Conservation (phyloP, 2,888 invertebrate genomes). For the Cylindroiulus punctatus region DNA sequence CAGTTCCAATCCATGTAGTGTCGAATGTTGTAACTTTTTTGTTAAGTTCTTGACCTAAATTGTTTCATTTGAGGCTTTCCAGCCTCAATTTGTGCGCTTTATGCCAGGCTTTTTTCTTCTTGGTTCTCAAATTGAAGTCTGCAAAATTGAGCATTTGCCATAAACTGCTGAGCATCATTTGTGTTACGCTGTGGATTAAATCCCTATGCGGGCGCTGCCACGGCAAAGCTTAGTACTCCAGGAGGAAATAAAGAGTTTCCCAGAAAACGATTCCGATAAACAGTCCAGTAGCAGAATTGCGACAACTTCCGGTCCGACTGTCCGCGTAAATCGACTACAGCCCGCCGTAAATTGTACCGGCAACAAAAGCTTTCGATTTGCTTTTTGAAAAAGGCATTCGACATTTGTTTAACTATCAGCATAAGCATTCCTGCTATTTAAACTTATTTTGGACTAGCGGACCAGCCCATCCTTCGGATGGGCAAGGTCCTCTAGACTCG, state of each 20-base stretch:
- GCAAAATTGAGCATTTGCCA: neutral
- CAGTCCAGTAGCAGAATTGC: neutral
- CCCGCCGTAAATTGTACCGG: neutral
- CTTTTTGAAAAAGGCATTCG: neutral
- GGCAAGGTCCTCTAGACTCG: too few species aligned
- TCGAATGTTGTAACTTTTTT: too few species aligned
- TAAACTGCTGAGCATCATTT: neutral
- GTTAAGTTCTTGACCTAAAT: too few species aligned
- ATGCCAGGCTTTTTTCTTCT: neutral
- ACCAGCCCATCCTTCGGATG: too few species aligned
- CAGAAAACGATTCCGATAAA: conserved; percentile 19
- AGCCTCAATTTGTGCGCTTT: too few species aligned
- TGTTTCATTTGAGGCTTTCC: too few species aligned
- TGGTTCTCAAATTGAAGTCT: neutral
- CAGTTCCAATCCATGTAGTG: too few species aligned
- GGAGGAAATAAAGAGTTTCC: conserved; percentile 24
- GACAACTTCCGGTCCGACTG: neutral
- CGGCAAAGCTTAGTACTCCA: neutral
- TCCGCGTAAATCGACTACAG: neutral
- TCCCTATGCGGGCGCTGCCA: neutral
- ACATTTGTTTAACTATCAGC: neutral
- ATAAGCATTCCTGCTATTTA: neutral
- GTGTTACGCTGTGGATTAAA: neutral
- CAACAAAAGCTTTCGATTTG: conserved; percentile 39
- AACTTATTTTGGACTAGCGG: neutral